Evolutionary conservation across 2,888 invertebrate genomes (phyloP).

Genomic region (Agapostemon virescens): DNA sequence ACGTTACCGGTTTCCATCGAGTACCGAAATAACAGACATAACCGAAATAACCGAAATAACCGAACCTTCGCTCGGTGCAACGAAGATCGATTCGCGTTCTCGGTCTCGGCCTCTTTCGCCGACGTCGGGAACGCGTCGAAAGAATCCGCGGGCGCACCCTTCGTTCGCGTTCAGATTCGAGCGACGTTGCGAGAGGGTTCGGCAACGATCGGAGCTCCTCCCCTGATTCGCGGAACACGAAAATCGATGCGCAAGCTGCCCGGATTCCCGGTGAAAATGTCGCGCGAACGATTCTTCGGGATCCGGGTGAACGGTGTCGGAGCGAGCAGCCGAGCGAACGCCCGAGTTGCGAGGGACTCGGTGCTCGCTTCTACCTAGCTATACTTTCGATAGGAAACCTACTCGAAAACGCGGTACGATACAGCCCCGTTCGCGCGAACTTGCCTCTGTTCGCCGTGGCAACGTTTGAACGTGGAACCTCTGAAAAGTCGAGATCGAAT

Average conservation of each 20-base stretch:
- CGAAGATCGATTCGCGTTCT: background rate
- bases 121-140: background rate
- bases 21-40: background rate
- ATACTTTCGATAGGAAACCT: background rate
- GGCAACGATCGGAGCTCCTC: conserved; percentile 9
- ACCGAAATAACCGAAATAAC: too few species aligned
- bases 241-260: conserved; percentile 1
- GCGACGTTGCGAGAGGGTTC: conserved; percentile 1
- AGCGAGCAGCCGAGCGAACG: background rate
- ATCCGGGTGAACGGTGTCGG: background rate
- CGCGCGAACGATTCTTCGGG: background rate
- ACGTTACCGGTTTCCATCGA: conserved; percentile 14
- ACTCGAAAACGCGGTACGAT: background rate
- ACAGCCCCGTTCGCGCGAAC: too few species aligned
- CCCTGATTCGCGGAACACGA: conserved; percentile 6
- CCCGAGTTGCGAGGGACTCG: background rate
- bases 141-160: background rate
- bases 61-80: background rate
- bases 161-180: background rate
- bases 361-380: background rate
- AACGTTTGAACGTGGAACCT: too few species aligned
- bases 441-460: too few species aligned
- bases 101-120: background rate
- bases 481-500: too few species aligned
- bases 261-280: conserved; percentile 5